Evolutionary conservation across 2,797 vertebrate species (phyloP).

Genomic region (Sebastes iracundus): DNA sequence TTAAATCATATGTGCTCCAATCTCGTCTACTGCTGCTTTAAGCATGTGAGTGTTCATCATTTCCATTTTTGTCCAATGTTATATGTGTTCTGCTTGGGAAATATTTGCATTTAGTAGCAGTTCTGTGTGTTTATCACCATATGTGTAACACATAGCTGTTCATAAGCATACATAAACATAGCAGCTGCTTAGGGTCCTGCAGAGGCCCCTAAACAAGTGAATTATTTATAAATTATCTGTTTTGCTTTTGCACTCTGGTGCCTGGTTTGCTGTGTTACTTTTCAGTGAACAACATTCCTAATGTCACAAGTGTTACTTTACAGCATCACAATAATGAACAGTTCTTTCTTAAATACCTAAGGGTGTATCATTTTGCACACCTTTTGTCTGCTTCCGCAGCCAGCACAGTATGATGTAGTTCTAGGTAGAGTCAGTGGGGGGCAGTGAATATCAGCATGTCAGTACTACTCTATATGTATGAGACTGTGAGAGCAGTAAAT

Average conservation of each 20-base stretch:
- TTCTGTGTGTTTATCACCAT: background rate
- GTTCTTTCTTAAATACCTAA: background rate
- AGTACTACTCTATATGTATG: background rate
- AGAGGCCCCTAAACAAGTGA: background rate
- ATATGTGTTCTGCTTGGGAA: background rate
- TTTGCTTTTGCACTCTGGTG: background rate
- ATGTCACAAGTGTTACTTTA: background rate
- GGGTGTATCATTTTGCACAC: background rate
- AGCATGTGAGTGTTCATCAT: background rate
- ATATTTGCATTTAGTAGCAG: background rate
- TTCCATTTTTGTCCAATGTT: background rate
- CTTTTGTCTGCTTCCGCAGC: conserved; percentile 9
- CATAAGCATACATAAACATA: background rate
- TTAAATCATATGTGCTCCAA: background rate
- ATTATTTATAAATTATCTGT: conserved; percentile 14
- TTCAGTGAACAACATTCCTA: background rate
- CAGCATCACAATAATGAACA: background rate
- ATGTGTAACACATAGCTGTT: background rate
- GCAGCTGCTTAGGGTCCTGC: background rate
- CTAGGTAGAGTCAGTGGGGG: conserved; percentile 44
- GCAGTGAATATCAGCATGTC: conserved; percentile 61
- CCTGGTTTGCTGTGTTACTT: background rate
- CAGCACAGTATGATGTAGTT: conserved; percentile 37
- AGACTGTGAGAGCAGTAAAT: conserved; percentile 21
- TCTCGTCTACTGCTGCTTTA: background rate